Conservation (phyloP, 2,797 vertebrate species). For the Lepus oiostolus region DNA sequence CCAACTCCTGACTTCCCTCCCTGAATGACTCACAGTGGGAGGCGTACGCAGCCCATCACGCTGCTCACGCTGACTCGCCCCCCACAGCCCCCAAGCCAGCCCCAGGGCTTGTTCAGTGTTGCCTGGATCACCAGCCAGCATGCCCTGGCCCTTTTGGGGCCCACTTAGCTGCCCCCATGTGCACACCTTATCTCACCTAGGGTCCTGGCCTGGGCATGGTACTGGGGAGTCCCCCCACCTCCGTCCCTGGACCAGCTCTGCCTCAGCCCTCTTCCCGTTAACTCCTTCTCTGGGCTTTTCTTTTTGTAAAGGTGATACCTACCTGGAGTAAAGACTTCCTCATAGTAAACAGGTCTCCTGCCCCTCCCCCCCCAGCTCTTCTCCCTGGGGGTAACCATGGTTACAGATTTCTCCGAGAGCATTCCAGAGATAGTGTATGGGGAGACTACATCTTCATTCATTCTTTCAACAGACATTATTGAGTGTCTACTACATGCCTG, state of each 20-base stretch:
- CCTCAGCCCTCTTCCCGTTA: not conserved
- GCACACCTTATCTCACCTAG: not conserved
- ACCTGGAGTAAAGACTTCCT: not conserved
- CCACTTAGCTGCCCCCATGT: not conserved
- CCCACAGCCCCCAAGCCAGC: not conserved
- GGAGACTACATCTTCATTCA: not conserved
- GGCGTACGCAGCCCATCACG: rapidly evolving
- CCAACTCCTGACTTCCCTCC: not conserved
- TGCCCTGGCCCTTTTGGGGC: not conserved
- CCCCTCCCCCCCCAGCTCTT: not conserved
- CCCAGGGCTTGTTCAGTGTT: not conserved
- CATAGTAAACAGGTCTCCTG: not conserved
- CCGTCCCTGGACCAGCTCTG: not conserved
- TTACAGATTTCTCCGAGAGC: not conserved
- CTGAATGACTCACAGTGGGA: not conserved
- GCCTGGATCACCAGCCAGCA: not conserved
- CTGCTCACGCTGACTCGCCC: not conserved
- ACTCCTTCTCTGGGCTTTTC: not conserved
- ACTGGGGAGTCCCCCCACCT: too few species aligned
- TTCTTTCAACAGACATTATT: not conserved
- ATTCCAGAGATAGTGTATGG: not conserved
- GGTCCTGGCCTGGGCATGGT: not conserved
- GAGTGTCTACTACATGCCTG: not conserved
- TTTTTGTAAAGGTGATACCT: slow-evolving; percentile 2
- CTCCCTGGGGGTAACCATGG: not conserved